These are phyloP conservation scores for Crocuta crocuta DNA, from an alignment of 2,113 vertebrate genomes.

Conservation along the genomic window DNA sequence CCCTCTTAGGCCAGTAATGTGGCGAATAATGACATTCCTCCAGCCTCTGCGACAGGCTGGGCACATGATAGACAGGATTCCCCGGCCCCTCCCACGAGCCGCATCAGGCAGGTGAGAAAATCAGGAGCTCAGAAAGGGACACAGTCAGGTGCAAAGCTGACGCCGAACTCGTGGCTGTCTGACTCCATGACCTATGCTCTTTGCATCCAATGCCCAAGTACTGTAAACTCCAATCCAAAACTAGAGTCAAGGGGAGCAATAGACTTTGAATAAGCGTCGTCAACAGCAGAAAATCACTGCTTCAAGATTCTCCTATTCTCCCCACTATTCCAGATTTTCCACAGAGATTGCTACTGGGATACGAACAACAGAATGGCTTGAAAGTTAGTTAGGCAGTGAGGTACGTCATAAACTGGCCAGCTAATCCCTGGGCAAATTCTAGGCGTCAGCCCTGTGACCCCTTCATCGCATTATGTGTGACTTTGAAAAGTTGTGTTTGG, in stretches of 20 bases:
- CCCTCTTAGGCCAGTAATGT: not conserved
- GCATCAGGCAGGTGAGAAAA: not conserved
- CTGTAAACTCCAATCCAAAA: not conserved
- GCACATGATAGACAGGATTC: not conserved
- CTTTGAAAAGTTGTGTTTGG: not conserved
- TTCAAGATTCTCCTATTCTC: not conserved
- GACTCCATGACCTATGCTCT: rapidly evolving
- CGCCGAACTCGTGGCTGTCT: too few species aligned
- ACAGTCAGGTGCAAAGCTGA: not conserved
- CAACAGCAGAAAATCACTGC: not conserved
- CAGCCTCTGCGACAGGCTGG: not conserved
- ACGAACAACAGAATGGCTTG: too few species aligned
- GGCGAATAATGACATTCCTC: not conserved
- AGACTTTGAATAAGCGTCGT: not conserved
- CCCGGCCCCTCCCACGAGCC: not conserved
- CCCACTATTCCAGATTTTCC: not conserved
- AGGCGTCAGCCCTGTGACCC: not conserved
- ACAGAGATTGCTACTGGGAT: not conserved
- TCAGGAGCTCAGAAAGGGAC: not conserved
- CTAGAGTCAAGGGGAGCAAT: not conserved
- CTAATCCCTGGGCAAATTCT: not conserved
- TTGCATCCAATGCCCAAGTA: not conserved
- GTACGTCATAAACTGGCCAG: not conserved
- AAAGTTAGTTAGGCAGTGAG: not conserved
- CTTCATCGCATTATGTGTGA: not conserved